Conservation (phyloP, 2,797 vertebrate genomes). For the Epinephelus awoara region DNA sequence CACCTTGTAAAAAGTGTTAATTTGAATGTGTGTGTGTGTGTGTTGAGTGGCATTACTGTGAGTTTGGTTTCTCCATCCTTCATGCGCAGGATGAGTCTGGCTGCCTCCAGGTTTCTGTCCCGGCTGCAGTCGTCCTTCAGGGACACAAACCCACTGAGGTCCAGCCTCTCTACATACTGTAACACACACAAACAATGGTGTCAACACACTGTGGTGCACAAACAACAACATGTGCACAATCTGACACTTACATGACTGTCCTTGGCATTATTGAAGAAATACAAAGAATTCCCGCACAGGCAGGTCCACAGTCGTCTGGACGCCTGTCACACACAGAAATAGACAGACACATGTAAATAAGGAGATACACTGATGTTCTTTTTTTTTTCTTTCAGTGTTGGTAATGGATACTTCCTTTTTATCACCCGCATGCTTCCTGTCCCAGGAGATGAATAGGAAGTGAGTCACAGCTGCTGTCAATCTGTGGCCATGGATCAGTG, state of each 20-base stretch:
- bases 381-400: constrained; percentile 26
- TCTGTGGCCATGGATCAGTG: constrained; percentile 61
- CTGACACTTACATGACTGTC: constrained; percentile 86
- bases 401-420: constrained; percentile 58
- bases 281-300: constrained; percentile 88
- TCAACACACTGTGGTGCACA: not conserved
- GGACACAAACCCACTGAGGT: constrained; percentile 87
- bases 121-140: constrained; percentile 85
- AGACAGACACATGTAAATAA: not conserved
- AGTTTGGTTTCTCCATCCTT: constrained; percentile 88
- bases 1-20: not conserved
- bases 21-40: constrained; percentile 8
- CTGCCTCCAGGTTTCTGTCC: constrained; percentile 84
- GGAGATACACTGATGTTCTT: not conserved
- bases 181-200: constrained; percentile 11
- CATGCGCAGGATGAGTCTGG: constrained; percentile 86
- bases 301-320: constrained; percentile 90
- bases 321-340: constrained; percentile 76
- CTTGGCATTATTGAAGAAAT: constrained; percentile 88
- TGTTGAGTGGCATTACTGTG: constrained; percentile 81
- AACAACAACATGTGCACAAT: not conserved
- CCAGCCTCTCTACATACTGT: constrained; percentile 90
- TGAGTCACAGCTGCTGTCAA: constrained; percentile 78
- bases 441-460: constrained; percentile 62
- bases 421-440: constrained; percentile 58